Conservation (phyloP, 92 coral and sea anemone genomes). For the Epizoanthus fatuus region DNA sequence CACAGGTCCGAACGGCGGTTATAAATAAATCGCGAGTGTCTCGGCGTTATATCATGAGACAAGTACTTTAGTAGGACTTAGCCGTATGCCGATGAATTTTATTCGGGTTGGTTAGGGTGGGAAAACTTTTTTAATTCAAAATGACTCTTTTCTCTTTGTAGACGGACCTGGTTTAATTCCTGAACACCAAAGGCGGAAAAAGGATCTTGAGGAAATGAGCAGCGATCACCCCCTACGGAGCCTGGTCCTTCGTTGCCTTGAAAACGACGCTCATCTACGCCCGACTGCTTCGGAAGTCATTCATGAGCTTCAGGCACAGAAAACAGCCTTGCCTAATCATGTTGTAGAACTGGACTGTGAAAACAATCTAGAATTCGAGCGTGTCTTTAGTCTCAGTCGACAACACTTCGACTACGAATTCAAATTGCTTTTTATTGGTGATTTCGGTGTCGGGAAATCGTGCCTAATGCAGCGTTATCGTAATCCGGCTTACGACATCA, state of each 20-base stretch:
- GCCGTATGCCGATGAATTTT: too few species aligned
- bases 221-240: constrained; percentile 57
- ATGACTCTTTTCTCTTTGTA: neutral
- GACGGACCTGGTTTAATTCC: constrained; percentile 38
- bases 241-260: constrained; percentile 74
- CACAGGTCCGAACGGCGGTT: too few species aligned
- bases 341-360: constrained; percentile 22
- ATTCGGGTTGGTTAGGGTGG: too few species aligned
- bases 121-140: too few species aligned
- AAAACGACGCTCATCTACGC: constrained; percentile 67
- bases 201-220: constrained; percentile 74
- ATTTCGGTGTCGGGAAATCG: constrained; percentile 86
- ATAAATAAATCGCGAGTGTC: too few species aligned
- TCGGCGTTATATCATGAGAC: too few species aligned
- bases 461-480: constrained; percentile 75
- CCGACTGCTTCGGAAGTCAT: constrained; percentile 60
- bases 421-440: constrained; percentile 80
- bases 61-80: too few species aligned
- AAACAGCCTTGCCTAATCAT: neutral
- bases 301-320: constrained; percentile 50
- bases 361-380: constrained; percentile 6
- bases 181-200: constrained; percentile 75
- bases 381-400: constrained; percentile 42
- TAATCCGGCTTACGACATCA: constrained; percentile 70
- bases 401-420: constrained; percentile 76